Base-by-base conservation (phyloP, 2,113 vertebrate genomes). In the Trichomycterus rosablanca region DNA sequence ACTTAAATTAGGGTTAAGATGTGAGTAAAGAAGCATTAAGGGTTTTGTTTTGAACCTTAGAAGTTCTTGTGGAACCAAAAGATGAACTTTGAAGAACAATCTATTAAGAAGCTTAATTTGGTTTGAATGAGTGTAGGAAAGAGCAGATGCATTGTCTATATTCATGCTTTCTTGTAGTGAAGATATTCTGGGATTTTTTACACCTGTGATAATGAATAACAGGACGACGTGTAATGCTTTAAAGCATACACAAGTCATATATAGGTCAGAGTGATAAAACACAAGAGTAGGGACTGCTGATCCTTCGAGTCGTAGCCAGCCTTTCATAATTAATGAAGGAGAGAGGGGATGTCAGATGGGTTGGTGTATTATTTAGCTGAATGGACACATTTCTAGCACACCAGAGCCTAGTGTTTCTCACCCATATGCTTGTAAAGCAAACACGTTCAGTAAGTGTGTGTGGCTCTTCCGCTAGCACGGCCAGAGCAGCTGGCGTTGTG, bases 261-360 rank as follows among this genome's bases (percentile, higher is more conserved):
- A 44, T 64, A 64, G 62, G 51, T 56, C 62, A 64, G n/a, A 5
- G 19, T 56, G 62, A 46, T 55, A 34, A 64, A 55, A 42, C n/a
- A n/a, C 8, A n/a, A 18, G 40, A 66, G 37, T 40, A 28, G 45
- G 24, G 37, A 34, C 20, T 51, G 19, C 63, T 70, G 43, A 71
- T 55, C 35, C 53, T 34, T 66, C 30, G 62, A 40, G 69, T 72
- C 32, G 50, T 48, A 63, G 59, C 34, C 32, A 58, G 55, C 53
- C 40, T 67, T 72, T 59, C 44, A 72, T 72, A 72, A 63, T 67
- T 57, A 59, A 72, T 67, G 32, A 58, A 71, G 28, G 39, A 44
- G 45, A 58, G 34, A 46, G 3, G 7, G 23, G 52, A 50, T 53
- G 44, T 34, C 58, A 67, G 63, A 67, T 63, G 59, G 50, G 43